Evolutionary conservation across 37 sponge, comb jelly and placozoan genomes (phyloP), one percentile per base, ranked within the genome.

Genomic region (Spongilla lacustris): DNA sequence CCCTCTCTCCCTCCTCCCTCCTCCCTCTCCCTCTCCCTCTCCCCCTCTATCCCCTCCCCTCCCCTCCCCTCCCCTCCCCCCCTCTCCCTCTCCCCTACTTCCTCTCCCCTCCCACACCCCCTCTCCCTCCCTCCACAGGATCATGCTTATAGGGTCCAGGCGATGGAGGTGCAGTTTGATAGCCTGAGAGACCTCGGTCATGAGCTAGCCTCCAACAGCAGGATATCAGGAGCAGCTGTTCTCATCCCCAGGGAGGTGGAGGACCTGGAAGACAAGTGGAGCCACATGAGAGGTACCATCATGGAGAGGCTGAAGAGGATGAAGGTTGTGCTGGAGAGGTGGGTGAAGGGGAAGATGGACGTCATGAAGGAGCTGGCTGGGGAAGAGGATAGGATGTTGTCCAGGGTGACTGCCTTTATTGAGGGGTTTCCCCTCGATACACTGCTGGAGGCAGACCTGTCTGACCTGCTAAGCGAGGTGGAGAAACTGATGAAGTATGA

Each of bases 81-180:
- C n/a, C n/a, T n/a, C n/a, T n/a, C n/a, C n/a, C n/a, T n/a, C 25
- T 9, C 70, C 10, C 27, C 4, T 5, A 69, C 27, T 27, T 5
- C 4, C 70, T 11, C 27, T 69, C 27, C 10, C 25, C 5, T 12
- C 77, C 77, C 2, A 6, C 21, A 14, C 25, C 38, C 77, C 41
- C 32, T 37, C 66, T 23, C 48, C 83, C n/a, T 37, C 22, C 49
- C 25, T 69, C 50, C 46, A 17, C 38, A 87, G 87, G 66, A 75
- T 4, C 80, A 87, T 36, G 66, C 67, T 24, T 66, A 80, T 67
- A 80, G 80, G 68, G 35, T 87, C 4, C 49, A 25, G 38, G 38
- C 22, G 27, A 67, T 80, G 67, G 87, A 87, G 67, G 87, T 79
- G 0, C 87, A 87, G 75, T 87, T 80, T 67, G 74, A 73, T 21